Base-by-base conservation (phyloP, 1,140 invertebrate genomes). In the Heterodera schachtii region DNA sequence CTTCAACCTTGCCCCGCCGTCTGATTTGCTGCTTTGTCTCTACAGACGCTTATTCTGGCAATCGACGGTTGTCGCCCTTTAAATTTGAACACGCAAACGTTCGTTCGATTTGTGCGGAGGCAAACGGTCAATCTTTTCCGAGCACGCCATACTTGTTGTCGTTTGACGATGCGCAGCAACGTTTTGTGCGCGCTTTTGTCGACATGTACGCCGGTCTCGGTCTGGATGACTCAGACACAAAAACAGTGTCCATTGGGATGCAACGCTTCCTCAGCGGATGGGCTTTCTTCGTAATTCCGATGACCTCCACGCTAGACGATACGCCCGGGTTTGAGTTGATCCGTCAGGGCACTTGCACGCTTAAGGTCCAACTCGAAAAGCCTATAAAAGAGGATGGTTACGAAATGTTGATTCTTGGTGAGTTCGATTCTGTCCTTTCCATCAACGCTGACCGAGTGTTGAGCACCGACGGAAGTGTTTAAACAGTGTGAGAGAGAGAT, bases 391-490 rank as follows among this genome's bases (percentile, higher is more conserved):
- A n/a, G 2, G 44, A 31, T 8, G 82, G 82, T 6, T 41, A 49
- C 46, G 70, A 44, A 43, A 71, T 83, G 82, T 3, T 84, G 6
- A 79, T 84, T 2, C 31, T 82, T 16, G 82, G 79, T 0, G 82
- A 83, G n/a, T 83, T 83, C 49, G 82, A 83, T 70, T 16, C 82
- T 46, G 41, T 83, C 31, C 6, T 83, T n/a, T 67, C 82, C 13
- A 83, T 83, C 11, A 67, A 83, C 76, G 44, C 43, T 19, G 73
- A 84, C 21, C 79, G 82, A n/a, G 79, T 71, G 44, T 8, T 83
- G 3, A 52, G 82, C 16, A 81, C 71, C 3, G 82, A 83, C 60
- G 67, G 79, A 2, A 86, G 49, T 57, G 77, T 81, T 2, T 80
- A 31, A n/a, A 31, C 31, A 31, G 31, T 31, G 31, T 0, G 1